These are phyloP conservation scores for Lepidurus packardi DNA, from an alignment of 1,140 invertebrate genomes.

Conservation along the genomic window DNA sequence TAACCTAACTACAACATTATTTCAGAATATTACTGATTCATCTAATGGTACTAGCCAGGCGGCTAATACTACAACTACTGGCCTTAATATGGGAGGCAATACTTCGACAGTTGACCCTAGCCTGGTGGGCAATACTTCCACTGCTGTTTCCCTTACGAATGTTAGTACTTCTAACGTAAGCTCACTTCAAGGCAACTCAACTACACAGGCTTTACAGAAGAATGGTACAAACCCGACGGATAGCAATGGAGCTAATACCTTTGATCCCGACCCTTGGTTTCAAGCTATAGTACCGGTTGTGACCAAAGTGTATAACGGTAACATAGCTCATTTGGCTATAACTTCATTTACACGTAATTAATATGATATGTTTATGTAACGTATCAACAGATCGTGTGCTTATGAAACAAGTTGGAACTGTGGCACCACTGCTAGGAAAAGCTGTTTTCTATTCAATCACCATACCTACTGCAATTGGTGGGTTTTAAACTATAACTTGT, in stretches of 20 bases:
- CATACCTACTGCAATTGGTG: not conserved
- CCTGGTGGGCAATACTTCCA: too few species aligned
- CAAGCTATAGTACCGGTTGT: not conserved
- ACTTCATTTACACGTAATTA: not conserved
- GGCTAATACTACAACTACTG: too few species aligned
- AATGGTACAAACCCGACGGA: not conserved
- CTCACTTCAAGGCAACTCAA: not conserved
- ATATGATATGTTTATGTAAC: not conserved
- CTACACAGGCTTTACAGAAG: not conserved
- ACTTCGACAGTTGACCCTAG: too few species aligned
- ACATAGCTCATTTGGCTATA: not conserved
- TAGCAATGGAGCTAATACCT: not conserved
- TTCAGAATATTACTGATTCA: too few species aligned
- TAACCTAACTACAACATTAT: too few species aligned
- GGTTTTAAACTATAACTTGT: not conserved
- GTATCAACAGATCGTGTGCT: not conserved
- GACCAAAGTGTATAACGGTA: not conserved
- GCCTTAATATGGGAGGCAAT: too few species aligned
- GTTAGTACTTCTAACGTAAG: too few species aligned
- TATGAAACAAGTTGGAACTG: not conserved
- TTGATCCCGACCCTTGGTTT: not conserved
- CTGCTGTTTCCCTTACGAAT: too few species aligned
- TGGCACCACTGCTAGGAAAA: not conserved
- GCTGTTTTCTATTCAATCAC: not conserved
- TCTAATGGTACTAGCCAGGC: too few species aligned